These are phyloP conservation scores for Thecocarcelia acutangulata DNA, from an alignment of 2,888 invertebrate genomes.

Conservation along the genomic window DNA sequence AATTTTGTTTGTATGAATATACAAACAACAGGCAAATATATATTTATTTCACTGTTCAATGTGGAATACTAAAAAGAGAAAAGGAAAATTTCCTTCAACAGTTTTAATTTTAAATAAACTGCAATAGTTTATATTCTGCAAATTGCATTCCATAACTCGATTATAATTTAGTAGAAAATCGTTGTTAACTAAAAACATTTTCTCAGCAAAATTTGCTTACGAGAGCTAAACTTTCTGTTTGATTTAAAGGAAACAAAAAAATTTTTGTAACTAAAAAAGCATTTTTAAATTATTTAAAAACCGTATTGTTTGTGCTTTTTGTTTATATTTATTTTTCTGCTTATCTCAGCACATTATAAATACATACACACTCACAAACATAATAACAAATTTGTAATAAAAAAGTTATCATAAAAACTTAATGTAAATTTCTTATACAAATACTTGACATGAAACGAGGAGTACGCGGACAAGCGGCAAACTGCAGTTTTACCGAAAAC, in stretches of 20 bases:
- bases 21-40: too few species aligned
- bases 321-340: conserved; percentile 39
- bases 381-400: conserved; percentile 24
- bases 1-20: too few species aligned
- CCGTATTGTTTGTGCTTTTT: conserved; percentile 19
- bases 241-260: neutral
- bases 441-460: conserved; percentile 4
- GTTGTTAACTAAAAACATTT: neutral
- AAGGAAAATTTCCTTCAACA: too few species aligned
- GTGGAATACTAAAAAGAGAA: too few species aligned
- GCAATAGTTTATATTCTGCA: too few species aligned
- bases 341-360: conserved; percentile 57
- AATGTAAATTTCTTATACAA: conserved; percentile 5
- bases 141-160: too few species aligned
- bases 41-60: too few species aligned
- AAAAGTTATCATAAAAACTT: conserved; percentile 32
- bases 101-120: too few species aligned
- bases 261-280: neutral
- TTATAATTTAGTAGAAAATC: neutral
- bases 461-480: neutral
- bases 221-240: neutral
- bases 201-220: conserved; percentile 11
- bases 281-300: neutral
- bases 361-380: too few species aligned
- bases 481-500: conserved; percentile 11